These are phyloP conservation scores for Sprattus sprattus DNA, from an alignment of 2,113 vertebrate genomes.

Conservation along the genomic window DNA sequence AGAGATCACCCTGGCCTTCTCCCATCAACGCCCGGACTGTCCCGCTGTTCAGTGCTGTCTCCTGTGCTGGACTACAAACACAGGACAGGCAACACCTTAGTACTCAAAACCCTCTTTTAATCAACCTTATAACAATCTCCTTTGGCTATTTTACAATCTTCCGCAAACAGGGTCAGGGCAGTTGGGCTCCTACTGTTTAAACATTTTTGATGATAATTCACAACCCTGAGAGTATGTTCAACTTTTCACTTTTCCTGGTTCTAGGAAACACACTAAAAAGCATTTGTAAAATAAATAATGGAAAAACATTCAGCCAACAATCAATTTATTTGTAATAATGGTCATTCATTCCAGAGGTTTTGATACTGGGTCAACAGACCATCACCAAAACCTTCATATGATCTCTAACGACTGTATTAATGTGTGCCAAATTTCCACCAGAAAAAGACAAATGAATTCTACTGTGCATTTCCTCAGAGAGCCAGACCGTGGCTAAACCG, in stretches of 20 bases:
- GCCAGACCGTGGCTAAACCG: slow-evolving; percentile 38
- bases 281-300: too few species aligned
- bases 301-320: too few species aligned
- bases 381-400: not conserved
- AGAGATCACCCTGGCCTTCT: not conserved
- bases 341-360: not conserved
- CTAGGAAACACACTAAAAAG: too few species aligned
- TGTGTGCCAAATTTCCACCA: not conserved
- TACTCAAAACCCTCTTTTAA: not conserved
- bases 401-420: not conserved
- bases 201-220: not conserved
- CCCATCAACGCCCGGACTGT: not conserved
- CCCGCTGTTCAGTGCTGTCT: not conserved
- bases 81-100: not conserved
- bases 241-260: not conserved
- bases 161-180: not conserved
- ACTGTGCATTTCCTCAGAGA: slow-evolving; percentile 11
- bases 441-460: not conserved
- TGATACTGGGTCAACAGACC: not conserved
- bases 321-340: too few species aligned
- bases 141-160: not conserved
- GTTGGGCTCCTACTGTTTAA: not conserved
- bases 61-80: not conserved
- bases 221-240: not conserved
- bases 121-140: not conserved